phyloP scores from a whole-genome alignment of 1,140 invertebrate genomes.

The Ganaspis sp. region DNA sequence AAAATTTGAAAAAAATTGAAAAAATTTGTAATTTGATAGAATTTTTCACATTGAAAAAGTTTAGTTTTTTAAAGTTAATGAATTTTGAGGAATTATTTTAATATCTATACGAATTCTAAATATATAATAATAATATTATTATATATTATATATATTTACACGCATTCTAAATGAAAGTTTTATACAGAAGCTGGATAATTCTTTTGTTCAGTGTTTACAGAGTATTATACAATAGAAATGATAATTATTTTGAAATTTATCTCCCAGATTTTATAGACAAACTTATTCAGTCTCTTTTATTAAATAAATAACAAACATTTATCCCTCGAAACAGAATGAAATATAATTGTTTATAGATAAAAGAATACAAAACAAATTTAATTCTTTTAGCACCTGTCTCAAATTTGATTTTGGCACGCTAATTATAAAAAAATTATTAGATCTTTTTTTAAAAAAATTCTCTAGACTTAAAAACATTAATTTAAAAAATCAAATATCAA shows the following conservation, averaged over 20 bases:
- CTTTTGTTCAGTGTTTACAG: conserved; percentile 34
- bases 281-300: conserved; percentile 26
- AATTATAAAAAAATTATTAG: too few species aligned
- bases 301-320: conserved; percentile 19
- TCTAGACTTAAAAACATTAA: too few species aligned
- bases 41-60: too few species aligned
- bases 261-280: neutral
- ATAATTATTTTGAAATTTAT: conserved; percentile 41
- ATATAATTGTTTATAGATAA: neutral
- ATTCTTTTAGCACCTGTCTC: neutral
- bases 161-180: neutral
- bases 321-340: neutral
- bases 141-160: neutral
- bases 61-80: too few species aligned
- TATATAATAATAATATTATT: too few species aligned
- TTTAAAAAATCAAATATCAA: too few species aligned
- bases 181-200: neutral
- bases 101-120: too few species aligned
- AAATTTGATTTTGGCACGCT: neutral
- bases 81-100: too few species aligned
- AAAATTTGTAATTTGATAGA: too few species aligned
- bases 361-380: neutral
- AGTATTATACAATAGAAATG: conserved; percentile 40
- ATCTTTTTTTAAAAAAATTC: too few species aligned
- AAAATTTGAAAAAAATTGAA: too few species aligned